These are phyloP conservation scores for Cheilosia grossa DNA, from an alignment of 2,888 invertebrate species.

Conservation along the genomic window DNA sequence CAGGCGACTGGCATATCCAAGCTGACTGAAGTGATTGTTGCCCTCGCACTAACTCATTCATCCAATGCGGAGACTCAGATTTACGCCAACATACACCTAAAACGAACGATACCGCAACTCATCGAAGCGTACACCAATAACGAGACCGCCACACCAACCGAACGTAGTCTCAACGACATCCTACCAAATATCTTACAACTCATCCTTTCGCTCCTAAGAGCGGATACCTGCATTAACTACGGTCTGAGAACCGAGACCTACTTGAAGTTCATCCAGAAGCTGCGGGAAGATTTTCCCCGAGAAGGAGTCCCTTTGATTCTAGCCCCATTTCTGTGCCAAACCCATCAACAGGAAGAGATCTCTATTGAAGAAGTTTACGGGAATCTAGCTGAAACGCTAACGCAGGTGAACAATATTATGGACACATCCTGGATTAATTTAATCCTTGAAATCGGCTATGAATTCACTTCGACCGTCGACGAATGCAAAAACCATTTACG, in stretches of 20 bases:
- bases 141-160: conserved; percentile 83
- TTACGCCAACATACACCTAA: conserved; percentile 91
- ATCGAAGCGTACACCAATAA: conserved; percentile 92
- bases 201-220: conserved; percentile 87
- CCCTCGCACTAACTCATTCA: conserved; percentile 92
- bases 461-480: conserved; percentile 93
- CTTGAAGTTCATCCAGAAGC: conserved; percentile 91
- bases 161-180: conserved; percentile 93
- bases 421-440: conserved; percentile 93
- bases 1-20: conserved; percentile 93
- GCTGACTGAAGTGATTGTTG: conserved; percentile 96
- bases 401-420: conserved; percentile 84
- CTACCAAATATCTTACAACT: conserved; percentile 95
- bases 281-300: conserved; percentile 94
- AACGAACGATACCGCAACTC: conserved; percentile 92
- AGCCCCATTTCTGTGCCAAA: conserved; percentile 91
- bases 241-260: conserved; percentile 90
- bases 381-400: conserved; percentile 80
- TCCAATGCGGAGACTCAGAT: conserved; percentile 89
- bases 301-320: conserved; percentile 95
- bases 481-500: conserved; percentile 93
- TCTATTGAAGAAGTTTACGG: conserved; percentile 82
- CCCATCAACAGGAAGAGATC: conserved; percentile 77
- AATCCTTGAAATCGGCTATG: conserved; percentile 94
- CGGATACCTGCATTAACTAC: conserved; percentile 84